Conservation (phyloP, 2,888 invertebrate species). For the Drosophila meridiana region DNA sequence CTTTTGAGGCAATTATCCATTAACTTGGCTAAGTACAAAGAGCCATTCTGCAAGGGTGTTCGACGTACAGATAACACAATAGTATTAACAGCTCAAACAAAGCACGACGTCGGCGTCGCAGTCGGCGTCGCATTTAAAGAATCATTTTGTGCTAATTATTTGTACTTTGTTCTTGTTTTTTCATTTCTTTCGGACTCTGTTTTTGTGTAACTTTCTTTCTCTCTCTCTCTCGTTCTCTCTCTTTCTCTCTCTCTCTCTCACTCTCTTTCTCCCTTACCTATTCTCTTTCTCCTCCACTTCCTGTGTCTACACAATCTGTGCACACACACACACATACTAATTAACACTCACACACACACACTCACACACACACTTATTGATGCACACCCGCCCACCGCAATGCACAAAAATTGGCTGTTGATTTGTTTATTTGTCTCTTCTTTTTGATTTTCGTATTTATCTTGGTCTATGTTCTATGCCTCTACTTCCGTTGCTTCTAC, state of each 20-base stretch:
- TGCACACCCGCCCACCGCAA: conserved; percentile 36
- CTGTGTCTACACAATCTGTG: conserved; percentile 15
- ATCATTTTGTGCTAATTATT: conserved; percentile 63
- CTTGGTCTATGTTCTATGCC: conserved; percentile 1
- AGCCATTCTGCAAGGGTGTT: conserved; percentile 16
- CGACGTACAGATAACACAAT: background rate
- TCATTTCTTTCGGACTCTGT: conserved; percentile 36
- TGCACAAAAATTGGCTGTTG: conserved; percentile 69
- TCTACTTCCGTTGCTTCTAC: conserved; percentile 19
- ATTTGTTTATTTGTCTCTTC: conserved; percentile 63
- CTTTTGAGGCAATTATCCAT: background rate
- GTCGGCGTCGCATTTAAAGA: conserved; percentile 33
- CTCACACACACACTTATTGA: conserved; percentile 25
- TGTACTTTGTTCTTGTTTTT: conserved; percentile 58
- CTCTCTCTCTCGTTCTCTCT: conserved; percentile 22
- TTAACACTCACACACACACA: conserved; percentile 38
- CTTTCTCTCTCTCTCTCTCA: conserved; percentile 28
- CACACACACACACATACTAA: conserved; percentile 20
- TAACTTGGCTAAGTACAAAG: background rate
- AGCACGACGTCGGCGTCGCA: conserved; percentile 26
- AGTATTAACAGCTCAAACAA: conserved; percentile 8
- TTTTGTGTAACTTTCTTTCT: conserved; percentile 28
- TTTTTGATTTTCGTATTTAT: conserved; percentile 36
- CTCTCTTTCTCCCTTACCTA: conserved; percentile 26
- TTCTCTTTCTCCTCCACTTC: background rate